A percentile compares a stretch with the other conserved stretches of the same genome.
Evolutionary conservation across 37 sponge, comb jelly and placozoan genomes (phyloP).

Genomic region (Mnemiopsis leidyi): DNA sequence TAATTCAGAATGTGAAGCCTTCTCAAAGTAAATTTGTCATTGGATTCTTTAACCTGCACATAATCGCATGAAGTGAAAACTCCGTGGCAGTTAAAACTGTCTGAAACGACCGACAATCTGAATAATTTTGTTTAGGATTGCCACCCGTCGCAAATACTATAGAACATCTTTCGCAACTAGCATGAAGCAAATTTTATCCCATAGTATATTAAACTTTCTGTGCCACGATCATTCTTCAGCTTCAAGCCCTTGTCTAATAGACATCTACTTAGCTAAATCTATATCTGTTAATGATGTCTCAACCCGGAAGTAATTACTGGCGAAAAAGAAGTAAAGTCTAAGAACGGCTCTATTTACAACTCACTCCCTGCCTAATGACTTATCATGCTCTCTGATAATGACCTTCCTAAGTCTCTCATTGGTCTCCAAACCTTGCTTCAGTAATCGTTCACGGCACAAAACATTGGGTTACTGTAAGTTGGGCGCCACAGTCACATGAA

Average conservation of each 20-base stretch:
- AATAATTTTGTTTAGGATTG: no score
- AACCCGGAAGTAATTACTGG: not conserved
- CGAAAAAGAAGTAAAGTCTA: not conserved
- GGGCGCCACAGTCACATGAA: not conserved
- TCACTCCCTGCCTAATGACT: not conserved
- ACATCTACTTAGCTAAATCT: not conserved
- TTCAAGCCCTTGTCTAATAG: no score
- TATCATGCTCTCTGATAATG: not conserved
- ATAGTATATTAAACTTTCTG: not conserved
- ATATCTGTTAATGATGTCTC: not conserved
- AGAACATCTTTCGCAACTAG: not conserved
- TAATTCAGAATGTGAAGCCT: no score
- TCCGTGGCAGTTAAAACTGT: no score
- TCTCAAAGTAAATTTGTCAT: no score
- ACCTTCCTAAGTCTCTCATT: not conserved
- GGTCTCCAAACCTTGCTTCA: not conserved
- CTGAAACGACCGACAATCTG: no score
- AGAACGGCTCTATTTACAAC: not conserved
- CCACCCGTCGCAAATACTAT: not conserved
- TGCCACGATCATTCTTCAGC: not conserved
- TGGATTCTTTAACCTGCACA: no score
- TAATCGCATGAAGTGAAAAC: no score
- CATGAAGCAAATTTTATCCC: not conserved
- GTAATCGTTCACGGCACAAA: not conserved
- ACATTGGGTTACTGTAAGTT: not conserved